Evolutionary conservation across 1,140 invertebrate species (phyloP), one percentile per base, ranked within the genome.

Genomic region (Thaumetopoea pityocampa): DNA sequence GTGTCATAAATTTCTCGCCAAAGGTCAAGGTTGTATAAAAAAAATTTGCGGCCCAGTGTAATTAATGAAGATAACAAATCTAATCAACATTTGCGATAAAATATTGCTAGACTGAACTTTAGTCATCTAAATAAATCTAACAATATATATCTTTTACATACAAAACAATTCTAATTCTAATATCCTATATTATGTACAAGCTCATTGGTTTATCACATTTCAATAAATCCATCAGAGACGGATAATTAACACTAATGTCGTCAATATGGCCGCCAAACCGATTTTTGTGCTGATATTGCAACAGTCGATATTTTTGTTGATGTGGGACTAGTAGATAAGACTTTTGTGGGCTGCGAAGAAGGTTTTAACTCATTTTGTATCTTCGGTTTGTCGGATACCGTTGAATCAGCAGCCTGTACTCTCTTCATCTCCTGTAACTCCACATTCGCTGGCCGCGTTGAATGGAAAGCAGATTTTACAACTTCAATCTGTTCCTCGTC

Each of bases 201-300:
- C 79, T 83, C 79, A 70, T 73, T 52, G 58, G 53, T 68, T 72
- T 83, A 83, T 83, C 79, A 83, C 79, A 83, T 73, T 79, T 81
- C 53, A 76, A 67, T 48, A 63, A 36, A 44, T 63, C 69, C 69
- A 27, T 40, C 27, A 33, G 40, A 52, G 46, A 54, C 66, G 61
- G 43, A 47, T 57, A 51, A 48, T 59, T 63, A 40, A 50, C 45
- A 67, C 47, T 67, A 55, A 51, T 33, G 67, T 20, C 38, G 58
- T 87, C 87, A 93, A 81, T 93, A 93, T 7, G 92, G 92, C 59
- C 91, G 86, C 92, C 92, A 93, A 5, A 93, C 91, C 7, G 89
- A 87, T 81, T 92, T 92, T 8, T 89, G 85, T 9, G 84, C 72
- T 12, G 85, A 84, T 56, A 88, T 79, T 3, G 87, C 61, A 16